phyloP scores from a whole-genome alignment of 2,888 invertebrate genomes.

The Pristionchus mayeri region DNA sequence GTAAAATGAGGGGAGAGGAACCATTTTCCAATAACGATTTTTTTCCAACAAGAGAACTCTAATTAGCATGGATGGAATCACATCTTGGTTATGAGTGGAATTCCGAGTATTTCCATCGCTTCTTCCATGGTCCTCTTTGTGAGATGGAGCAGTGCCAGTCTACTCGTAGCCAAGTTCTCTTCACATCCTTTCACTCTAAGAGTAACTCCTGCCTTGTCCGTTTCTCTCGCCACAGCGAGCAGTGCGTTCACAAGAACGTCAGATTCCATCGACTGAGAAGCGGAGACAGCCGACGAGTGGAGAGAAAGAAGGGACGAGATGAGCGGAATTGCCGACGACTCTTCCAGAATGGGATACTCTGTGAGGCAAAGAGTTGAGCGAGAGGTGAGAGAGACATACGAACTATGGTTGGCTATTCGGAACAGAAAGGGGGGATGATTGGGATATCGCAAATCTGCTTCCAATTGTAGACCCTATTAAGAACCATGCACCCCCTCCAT shows the following conservation, averaged over 20 bases:
- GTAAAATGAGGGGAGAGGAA: no score
- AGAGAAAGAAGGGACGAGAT: background rate
- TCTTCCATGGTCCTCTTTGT: background rate
- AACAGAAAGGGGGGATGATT: no score
- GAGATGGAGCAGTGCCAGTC: background rate
- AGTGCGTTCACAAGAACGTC: background rate
- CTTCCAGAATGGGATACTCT: background rate
- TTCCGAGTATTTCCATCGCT: background rate
- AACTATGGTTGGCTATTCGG: constrained; percentile 67
- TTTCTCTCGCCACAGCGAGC: background rate
- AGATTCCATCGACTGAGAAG: background rate
- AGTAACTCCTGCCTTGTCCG: background rate
- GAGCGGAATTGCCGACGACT: background rate
- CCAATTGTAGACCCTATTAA: no score
- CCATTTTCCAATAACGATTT: no score
- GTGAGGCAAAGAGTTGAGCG: no score
- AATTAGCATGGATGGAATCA: no score
- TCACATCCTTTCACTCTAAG: constrained; percentile 20
- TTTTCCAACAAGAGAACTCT: no score
- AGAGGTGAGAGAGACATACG: no score
- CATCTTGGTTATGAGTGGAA: constrained; percentile 7
- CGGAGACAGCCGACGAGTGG: background rate
- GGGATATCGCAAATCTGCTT: no score
- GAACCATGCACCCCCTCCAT: no score
- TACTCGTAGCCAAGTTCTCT: background rate